phyloP scores from a whole-genome alignment of 2,888 invertebrate genomes.

The Melanotus villosus region DNA sequence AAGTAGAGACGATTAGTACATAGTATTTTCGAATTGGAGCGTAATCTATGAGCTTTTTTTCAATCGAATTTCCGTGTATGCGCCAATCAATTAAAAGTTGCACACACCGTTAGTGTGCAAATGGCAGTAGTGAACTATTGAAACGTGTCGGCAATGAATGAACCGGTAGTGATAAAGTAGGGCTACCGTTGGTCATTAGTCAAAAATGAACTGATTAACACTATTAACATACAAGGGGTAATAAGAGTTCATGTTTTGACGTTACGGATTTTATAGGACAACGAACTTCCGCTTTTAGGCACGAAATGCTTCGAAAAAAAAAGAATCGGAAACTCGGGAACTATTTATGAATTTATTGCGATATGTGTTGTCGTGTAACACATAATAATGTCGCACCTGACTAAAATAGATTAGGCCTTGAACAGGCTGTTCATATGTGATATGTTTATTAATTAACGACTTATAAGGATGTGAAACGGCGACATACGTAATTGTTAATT shows the following conservation, averaged over 20 bases:
- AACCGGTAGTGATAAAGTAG: slow-evolving; percentile 27
- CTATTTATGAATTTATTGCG: not conserved
- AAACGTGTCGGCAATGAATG: slow-evolving; percentile 13
- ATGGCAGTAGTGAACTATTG: slow-evolving; percentile 13
- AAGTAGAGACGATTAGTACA: too few relatives aligned
- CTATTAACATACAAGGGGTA: slow-evolving; percentile 12
- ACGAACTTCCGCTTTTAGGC: slow-evolving; percentile 31
- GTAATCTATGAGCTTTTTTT: not conserved
- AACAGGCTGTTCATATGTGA: too few relatives aligned
- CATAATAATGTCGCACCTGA: too few relatives aligned
- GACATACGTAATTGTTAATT: too few relatives aligned
- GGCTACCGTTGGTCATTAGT: slow-evolving; percentile 26
- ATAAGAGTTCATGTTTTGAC: slow-evolving; percentile 29
- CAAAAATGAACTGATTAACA: slow-evolving; percentile 24
- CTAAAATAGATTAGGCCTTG: too few relatives aligned
- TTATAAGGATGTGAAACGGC: too few relatives aligned
- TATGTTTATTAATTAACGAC: too few relatives aligned
- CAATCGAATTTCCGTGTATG: not conserved
- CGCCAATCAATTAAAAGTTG: not conserved
- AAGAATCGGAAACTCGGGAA: not conserved
- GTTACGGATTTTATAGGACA: slow-evolving; percentile 33
- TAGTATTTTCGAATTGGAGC: too few relatives aligned
- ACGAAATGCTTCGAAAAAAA: slow-evolving; percentile 6
- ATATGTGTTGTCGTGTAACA: too few relatives aligned
- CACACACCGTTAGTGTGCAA: not conserved